Evolutionary conservation across 2,888 invertebrate genomes (phyloP).

Genomic region (Alloplasta piceator): DNA sequence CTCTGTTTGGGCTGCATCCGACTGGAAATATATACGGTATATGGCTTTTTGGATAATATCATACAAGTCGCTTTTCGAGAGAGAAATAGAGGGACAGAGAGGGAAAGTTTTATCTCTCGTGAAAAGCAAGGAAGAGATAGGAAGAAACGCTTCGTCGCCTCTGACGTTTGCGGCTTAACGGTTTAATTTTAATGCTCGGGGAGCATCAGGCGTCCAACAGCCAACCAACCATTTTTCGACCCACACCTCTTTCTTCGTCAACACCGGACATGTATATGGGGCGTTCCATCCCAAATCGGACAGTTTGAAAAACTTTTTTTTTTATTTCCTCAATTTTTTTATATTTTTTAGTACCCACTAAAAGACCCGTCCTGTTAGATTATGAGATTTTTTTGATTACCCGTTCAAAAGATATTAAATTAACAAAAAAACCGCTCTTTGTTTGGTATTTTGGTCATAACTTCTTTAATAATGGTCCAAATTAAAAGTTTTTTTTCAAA

Average conservation of each 20-base stretch:
- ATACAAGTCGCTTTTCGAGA: conserved; percentile 43
- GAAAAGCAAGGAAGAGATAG: conserved; percentile 18
- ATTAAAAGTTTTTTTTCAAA: too few relatives aligned
- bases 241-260: not conserved
- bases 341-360: too few relatives aligned
- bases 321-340: too few relatives aligned
- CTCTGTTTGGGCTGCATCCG: not conserved
- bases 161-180: conserved; percentile 53
- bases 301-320: too few relatives aligned
- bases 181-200: conserved; percentile 48
- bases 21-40: not conserved
- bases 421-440: too few relatives aligned
- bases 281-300: too few relatives aligned
- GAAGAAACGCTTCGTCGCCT: conserved; percentile 39
- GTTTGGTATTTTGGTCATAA: too few relatives aligned
- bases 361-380: too few relatives aligned
- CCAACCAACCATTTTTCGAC: conserved; percentile 15
- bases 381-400: too few relatives aligned
- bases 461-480: too few relatives aligned
- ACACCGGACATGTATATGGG: not conserved
- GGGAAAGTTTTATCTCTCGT: not conserved
- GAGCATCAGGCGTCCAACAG: conserved; percentile 2
- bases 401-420: too few relatives aligned
- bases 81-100: conserved; percentile 8
- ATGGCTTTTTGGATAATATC: conserved; percentile 42